These are phyloP conservation scores for Scaptomyza montana DNA, from an alignment of 1,140 invertebrate species.

Conservation along the genomic window DNA sequence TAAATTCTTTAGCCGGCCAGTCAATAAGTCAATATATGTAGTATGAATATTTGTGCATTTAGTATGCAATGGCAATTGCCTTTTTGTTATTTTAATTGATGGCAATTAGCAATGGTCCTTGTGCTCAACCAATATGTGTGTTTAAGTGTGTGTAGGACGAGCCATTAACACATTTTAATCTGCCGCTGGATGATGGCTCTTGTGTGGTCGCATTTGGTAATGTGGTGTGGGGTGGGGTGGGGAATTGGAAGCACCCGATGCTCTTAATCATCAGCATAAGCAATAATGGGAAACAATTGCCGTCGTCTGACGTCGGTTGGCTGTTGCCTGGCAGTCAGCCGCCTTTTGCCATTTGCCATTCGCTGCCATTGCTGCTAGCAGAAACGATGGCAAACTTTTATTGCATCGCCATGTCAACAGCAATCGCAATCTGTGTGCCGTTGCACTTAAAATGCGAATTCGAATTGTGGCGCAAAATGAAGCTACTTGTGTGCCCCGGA, in stretches of 20 bases:
- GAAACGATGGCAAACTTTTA: slow-evolving; percentile 74
- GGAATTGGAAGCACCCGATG: slow-evolving; percentile 16
- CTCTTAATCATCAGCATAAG: slow-evolving; percentile 80
- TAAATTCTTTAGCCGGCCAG: slow-evolving; percentile 1
- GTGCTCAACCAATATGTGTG: background rate
- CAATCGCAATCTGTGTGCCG: slow-evolving; percentile 66
- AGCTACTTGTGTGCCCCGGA: slow-evolving; percentile 73
- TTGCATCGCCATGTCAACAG: slow-evolving; percentile 81
- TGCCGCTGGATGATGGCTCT: slow-evolving; percentile 72
- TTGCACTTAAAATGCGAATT: slow-evolving; percentile 78
- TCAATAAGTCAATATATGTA: slow-evolving; percentile 10
- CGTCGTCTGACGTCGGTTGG: slow-evolving; percentile 58
- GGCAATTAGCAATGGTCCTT: slow-evolving; percentile 58
- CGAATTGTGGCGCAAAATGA: slow-evolving; percentile 79
- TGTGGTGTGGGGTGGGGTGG: background rate
- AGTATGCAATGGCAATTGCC: slow-evolving; percentile 37
- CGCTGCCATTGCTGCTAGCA: slow-evolving; percentile 51
- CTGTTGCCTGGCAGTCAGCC: slow-evolving; percentile 1
- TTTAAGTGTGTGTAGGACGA: slow-evolving; percentile 5
- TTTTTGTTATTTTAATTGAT: slow-evolving; percentile 76
- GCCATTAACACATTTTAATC: slow-evolving; percentile 82
- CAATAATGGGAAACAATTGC: slow-evolving; percentile 81
- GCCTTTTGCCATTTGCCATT: slow-evolving; percentile 35
- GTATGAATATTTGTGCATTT: background rate
- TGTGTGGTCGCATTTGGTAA: slow-evolving; percentile 53